These are phyloP conservation scores for Passerina amoena DNA, from an alignment of 2,113 vertebrate genomes.

Conservation along the genomic window DNA sequence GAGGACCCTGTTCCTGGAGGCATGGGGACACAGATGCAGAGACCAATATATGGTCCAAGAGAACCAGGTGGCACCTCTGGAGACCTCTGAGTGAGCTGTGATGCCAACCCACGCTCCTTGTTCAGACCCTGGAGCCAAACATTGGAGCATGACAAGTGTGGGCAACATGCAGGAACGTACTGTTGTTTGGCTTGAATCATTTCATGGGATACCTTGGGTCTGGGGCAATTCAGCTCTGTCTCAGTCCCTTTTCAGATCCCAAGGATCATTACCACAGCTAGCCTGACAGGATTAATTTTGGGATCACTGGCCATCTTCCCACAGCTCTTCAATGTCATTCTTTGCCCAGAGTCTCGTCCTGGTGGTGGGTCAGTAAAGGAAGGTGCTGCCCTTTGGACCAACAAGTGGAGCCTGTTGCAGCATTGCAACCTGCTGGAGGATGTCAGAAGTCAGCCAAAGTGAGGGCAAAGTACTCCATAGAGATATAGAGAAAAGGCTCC, in stretches of 20 bases:
- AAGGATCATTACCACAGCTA: background rate
- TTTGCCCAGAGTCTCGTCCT: background rate
- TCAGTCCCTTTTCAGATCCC: background rate
- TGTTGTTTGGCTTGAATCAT: background rate
- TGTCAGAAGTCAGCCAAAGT: background rate
- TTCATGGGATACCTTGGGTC: background rate
- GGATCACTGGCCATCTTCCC: background rate
- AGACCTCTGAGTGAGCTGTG: background rate
- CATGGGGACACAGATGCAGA: background rate
- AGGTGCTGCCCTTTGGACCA: background rate
- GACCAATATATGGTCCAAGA: background rate
- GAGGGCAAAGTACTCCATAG: background rate
- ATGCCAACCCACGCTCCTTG: background rate
- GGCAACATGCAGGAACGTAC: background rate
- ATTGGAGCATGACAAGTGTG: accelerated
- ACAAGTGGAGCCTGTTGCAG: background rate
- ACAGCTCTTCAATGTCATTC: background rate
- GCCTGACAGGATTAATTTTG: background rate
- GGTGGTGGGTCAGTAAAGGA: background rate
- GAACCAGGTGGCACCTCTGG: background rate
- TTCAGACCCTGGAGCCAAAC: background rate
- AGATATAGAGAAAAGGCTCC: background rate
- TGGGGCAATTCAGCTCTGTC: background rate
- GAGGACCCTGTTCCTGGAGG: background rate
- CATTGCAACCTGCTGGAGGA: background rate